Conservation (phyloP, 2,113 vertebrate genomes). For the Chrysemys picta region DNA sequence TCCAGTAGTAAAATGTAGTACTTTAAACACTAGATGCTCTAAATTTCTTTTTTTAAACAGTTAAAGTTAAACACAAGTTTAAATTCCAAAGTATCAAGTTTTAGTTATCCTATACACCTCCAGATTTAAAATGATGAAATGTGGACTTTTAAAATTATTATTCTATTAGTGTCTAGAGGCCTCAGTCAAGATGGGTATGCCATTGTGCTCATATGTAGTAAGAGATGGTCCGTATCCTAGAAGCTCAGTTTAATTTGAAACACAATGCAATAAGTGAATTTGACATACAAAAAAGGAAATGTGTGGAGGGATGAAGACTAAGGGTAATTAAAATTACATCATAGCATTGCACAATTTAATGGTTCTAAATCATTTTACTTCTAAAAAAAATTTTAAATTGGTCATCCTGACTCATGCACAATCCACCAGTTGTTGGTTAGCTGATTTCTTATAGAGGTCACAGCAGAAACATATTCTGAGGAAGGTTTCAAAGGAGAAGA, state of each 20-base stretch:
- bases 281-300: background rate
- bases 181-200: background rate
- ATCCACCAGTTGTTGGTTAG: background rate
- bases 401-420: background rate
- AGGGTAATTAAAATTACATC: background rate
- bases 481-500: background rate
- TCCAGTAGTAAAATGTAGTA: background rate
- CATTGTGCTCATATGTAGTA: background rate
- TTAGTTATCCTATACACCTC: accelerated
- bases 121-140: background rate
- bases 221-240: background rate
- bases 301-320: background rate
- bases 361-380: background rate
- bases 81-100: background rate
- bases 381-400: background rate
- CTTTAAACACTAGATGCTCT: background rate
- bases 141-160: background rate
- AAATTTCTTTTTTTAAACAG: background rate
- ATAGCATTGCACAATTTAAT: background rate
- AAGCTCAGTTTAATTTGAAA: background rate
- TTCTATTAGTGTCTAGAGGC: background rate
- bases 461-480: background rate
- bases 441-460: background rate
- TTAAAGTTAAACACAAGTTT: background rate
- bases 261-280: background rate